These are phyloP conservation scores for Ctenodactylus gundi DNA, from an alignment of 2,113 vertebrate genomes.

Conservation along the genomic window DNA sequence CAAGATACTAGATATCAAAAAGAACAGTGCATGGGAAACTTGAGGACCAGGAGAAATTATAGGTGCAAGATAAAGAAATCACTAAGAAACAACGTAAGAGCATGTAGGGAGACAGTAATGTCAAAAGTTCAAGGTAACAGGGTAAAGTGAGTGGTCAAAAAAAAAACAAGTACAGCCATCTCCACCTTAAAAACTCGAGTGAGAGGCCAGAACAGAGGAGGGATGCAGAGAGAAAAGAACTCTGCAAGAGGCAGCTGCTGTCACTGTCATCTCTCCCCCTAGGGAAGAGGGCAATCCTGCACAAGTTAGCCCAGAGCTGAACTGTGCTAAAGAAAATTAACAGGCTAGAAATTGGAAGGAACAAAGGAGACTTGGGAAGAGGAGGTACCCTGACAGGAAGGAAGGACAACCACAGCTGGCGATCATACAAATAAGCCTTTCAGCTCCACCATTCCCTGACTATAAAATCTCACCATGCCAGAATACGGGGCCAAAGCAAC, in stretches of 20 bases:
- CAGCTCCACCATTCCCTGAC: background rate
- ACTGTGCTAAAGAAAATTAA: background rate
- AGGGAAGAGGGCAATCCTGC: background rate
- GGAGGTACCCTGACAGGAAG: background rate
- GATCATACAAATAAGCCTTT: background rate
- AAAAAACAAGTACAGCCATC: background rate
- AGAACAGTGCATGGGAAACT: background rate
- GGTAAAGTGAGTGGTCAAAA: background rate
- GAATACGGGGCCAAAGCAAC: background rate
- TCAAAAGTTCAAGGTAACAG: slow-evolving; percentile 13
- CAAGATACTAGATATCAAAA: background rate
- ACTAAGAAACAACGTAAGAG: background rate
- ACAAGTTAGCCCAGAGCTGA: background rate
- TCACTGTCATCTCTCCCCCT: background rate
- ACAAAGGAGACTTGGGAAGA: background rate
- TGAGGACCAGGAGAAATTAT: background rate
- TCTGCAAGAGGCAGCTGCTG: background rate
- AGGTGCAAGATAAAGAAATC: background rate
- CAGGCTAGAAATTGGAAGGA: background rate
- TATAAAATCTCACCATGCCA: background rate
- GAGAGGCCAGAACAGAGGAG: background rate
- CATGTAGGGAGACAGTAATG: background rate
- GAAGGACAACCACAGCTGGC: background rate
- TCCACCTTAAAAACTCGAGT: background rate
- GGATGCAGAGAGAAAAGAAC: background rate